phyloP scores from a whole-genome alignment of 2,113 vertebrate species.

The Nannospalax galili region DNA sequence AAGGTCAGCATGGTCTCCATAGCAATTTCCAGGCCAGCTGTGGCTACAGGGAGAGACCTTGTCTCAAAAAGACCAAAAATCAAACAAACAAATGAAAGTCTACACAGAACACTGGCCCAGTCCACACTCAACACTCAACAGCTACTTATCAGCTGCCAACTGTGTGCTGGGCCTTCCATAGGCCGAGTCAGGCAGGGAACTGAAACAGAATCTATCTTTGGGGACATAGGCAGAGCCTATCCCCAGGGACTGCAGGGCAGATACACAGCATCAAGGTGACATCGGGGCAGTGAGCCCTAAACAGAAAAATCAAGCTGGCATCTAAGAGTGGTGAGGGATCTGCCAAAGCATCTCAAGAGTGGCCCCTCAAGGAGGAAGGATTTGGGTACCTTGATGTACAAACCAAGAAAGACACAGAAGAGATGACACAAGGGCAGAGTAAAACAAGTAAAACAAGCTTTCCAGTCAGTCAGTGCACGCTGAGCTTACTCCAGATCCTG shows the following conservation, averaged over 20 bases:
- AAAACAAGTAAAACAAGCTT: neutral
- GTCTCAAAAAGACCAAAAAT: neutral
- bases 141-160: neutral
- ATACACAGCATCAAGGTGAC: neutral
- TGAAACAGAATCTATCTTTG: neutral
- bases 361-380: neutral
- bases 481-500: fast-evolving
- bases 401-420: neutral
- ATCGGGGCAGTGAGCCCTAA: neutral
- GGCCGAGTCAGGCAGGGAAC: neutral
- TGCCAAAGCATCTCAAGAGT: neutral
- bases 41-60: neutral
- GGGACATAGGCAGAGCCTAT: neutral
- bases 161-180: neutral
- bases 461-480: neutral
- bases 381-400: too few species aligned
- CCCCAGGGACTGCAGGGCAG: neutral
- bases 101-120: neutral
- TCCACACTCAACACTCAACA: neutral
- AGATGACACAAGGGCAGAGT: neutral
- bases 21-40: neutral
- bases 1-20: too few species aligned
- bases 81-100: neutral
- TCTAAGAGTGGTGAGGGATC: neutral
- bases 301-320: neutral